A percentile compares a stretch with the other conserved stretches of the same genome.
Evolutionary conservation across 2,797 vertebrate genomes (phyloP).

Genomic region (Spheniscus humboldti): DNA sequence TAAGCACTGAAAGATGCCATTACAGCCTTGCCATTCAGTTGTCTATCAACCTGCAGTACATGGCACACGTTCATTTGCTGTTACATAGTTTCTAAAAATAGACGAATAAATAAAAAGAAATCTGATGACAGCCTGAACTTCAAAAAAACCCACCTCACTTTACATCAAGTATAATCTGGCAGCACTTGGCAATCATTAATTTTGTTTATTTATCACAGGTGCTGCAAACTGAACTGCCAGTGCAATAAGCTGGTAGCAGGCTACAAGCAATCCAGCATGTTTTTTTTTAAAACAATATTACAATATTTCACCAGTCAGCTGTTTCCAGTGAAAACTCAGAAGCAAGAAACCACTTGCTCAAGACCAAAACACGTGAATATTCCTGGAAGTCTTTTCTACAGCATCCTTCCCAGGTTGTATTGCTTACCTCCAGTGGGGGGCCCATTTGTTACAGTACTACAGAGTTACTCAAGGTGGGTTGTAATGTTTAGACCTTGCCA

Average conservation of each 20-base stretch:
- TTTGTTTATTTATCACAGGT: slow-evolving; percentile 13
- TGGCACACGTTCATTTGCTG: neutral
- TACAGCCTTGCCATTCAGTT: neutral
- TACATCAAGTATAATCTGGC: neutral
- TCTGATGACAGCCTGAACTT: neutral
- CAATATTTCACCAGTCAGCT: neutral
- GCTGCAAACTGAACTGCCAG: neutral
- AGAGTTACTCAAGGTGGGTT: neutral
- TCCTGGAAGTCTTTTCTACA: neutral
- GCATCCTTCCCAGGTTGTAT: neutral
- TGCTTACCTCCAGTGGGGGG: neutral
- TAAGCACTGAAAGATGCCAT: slow-evolving; percentile 5
- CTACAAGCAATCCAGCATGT: neutral
- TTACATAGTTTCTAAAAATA: neutral
- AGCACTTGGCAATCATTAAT: neutral
- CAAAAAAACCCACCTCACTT: neutral
- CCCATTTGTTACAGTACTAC: neutral
- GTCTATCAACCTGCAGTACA: neutral
- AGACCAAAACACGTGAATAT: neutral
- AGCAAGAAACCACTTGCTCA: neutral
- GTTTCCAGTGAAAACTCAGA: slow-evolving; percentile 10
- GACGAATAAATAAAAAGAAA: neutral
- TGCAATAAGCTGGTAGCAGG: neutral
- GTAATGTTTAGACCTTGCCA: neutral
- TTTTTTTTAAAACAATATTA: neutral